Conservation (phyloP, 2,113 vertebrate genomes). For the Bubo scandiacus region DNA sequence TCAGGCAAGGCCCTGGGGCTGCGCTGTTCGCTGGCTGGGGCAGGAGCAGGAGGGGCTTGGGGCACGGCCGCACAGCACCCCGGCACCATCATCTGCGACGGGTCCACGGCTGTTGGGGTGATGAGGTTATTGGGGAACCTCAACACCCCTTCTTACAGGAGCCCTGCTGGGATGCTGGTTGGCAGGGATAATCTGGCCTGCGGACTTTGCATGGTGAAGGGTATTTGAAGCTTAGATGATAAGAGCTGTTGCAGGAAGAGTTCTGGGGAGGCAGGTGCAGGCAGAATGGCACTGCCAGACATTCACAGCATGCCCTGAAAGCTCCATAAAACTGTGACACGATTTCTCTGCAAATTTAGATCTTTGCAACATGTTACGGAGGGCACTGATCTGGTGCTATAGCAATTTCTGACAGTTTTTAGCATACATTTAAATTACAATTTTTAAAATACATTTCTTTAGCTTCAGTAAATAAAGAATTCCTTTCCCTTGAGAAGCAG, state of each 20-base stretch:
- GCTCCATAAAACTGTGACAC: background rate
- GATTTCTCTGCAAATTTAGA: background rate
- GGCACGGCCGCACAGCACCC: fast-evolving
- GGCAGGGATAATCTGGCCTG: background rate
- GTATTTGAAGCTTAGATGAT: background rate
- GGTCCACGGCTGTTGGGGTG: fast-evolving
- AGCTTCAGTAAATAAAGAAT: background rate
- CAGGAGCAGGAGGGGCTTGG: background rate
- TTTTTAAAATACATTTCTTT: background rate
- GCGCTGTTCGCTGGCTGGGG: background rate
- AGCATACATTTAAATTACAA: background rate
- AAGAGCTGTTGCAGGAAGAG: background rate
- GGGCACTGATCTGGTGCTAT: background rate
- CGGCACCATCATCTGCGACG: fast-evolving
- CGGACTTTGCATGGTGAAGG: background rate
- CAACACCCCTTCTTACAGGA: background rate
- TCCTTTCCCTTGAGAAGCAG: background rate
- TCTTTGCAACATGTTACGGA: background rate
- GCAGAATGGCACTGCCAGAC: background rate
- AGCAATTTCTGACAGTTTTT: background rate
- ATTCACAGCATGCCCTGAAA: background rate
- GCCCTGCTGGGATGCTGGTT: background rate
- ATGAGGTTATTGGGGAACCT: background rate
- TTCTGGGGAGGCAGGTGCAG: background rate
- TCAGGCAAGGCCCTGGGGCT: background rate